Conservation (phyloP, 2,113 vertebrate species). For the Phoenicopterus ruber region DNA sequence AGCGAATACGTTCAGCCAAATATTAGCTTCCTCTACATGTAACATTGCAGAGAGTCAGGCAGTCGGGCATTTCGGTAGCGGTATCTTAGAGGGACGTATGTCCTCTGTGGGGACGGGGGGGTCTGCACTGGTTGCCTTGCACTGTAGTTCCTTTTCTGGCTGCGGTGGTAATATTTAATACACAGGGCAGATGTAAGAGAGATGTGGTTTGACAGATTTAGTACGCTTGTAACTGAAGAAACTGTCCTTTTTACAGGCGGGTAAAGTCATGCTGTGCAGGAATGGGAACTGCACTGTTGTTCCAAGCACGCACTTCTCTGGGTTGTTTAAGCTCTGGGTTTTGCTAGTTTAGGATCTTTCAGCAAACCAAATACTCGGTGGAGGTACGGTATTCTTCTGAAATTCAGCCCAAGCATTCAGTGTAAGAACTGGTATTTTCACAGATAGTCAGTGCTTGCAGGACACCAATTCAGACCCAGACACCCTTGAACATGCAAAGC, state of each 20-base stretch:
- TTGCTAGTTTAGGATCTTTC: neutral
- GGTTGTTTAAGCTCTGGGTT: neutral
- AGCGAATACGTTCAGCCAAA: neutral
- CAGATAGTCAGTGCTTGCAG: neutral
- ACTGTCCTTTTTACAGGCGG: neutral
- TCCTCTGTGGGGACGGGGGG: neutral
- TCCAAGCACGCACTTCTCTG: neutral
- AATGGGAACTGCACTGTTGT: neutral
- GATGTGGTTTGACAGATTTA: conserved; percentile 7
- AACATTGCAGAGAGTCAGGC: neutral
- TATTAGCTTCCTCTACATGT: neutral
- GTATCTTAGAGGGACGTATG: neutral
- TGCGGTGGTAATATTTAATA: neutral
- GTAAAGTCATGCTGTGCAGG: neutral
- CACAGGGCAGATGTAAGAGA: neutral
- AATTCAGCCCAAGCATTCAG: neutral
- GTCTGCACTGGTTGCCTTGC: neutral
- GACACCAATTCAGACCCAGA: neutral
- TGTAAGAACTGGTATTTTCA: neutral
- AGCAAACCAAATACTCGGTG: neutral
- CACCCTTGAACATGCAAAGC: neutral
- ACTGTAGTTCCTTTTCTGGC: neutral
- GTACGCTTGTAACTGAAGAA: neutral
- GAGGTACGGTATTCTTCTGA: neutral
- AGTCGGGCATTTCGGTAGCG: neutral